Evolutionary conservation across 2,888 invertebrate species (phyloP).

Genomic region (Heliothis peltigera): DNA sequence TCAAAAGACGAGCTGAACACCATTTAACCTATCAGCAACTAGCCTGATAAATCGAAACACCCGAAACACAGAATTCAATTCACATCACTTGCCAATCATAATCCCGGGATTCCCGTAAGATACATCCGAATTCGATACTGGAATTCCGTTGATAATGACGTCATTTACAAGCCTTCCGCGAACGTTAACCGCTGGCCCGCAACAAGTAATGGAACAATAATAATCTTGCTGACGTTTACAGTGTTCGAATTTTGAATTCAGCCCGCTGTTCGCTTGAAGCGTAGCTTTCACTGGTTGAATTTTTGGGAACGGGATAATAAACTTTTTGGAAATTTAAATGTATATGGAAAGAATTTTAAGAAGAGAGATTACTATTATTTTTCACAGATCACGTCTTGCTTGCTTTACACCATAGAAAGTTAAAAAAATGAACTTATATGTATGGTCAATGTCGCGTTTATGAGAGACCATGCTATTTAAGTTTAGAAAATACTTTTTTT

Average conservation of each 20-base stretch:
- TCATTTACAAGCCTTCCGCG: conserved; percentile 26
- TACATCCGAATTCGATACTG: conserved; percentile 25
- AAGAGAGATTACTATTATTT: no score
- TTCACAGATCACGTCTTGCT: no score
- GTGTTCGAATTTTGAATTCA: conserved; percentile 18
- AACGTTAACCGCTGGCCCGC: conserved; percentile 13
- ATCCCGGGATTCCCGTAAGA: conserved; percentile 3
- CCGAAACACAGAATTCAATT: conserved; percentile 22
- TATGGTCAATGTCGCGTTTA: no score
- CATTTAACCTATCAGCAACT: background rate
- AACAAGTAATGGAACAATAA: conserved; percentile 48
- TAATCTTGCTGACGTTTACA: conserved; percentile 25
- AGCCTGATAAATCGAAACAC: conserved; percentile 6
- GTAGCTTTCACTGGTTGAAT: background rate
- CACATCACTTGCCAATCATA: conserved; percentile 1
- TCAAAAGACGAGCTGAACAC: no score
- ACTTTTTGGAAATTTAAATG: no score
- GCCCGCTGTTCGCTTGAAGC: conserved; percentile 14
- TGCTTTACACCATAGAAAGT: no score
- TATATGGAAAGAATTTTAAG: no score
- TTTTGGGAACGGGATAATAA: background rate
- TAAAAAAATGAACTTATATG: no score
- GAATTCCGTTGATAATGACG: conserved; percentile 37
- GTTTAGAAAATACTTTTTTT: no score
- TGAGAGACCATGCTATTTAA: no score